A percentile compares a stretch with the other conserved stretches of the same genome.
Conservation (phyloP, 2,888 invertebrate species). For the Drosophila hamatofila region DNA sequence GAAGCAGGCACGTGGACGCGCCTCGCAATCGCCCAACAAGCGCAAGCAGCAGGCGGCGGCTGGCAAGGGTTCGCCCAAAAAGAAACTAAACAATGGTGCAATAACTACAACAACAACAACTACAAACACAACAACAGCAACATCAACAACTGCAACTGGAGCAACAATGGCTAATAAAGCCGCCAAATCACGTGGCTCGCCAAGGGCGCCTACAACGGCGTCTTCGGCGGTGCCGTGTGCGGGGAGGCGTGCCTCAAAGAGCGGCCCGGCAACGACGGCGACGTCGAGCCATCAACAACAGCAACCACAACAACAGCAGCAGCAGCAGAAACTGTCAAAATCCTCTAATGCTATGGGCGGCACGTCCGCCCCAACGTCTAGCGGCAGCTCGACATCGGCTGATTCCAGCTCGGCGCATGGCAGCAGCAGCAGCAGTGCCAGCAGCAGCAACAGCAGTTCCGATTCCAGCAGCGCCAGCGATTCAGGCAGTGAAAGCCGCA, state of each 20-base stretch:
- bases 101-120: slow-evolving; percentile 61
- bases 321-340: slow-evolving; percentile 38
- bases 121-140: slow-evolving; percentile 21
- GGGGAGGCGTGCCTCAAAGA: slow-evolving; percentile 78
- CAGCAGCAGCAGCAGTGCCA: slow-evolving; percentile 66
- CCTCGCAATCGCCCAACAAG: slow-evolving; percentile 80
- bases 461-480: slow-evolving; percentile 44
- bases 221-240: slow-evolving; percentile 55
- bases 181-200: slow-evolving; percentile 60
- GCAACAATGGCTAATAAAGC: slow-evolving; percentile 47
- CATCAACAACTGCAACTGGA: slow-evolving; percentile 29
- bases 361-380: slow-evolving; percentile 79
- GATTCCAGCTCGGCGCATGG: slow-evolving; percentile 81
- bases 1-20: slow-evolving; percentile 60
- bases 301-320: slow-evolving; percentile 13
- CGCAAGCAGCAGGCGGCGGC: slow-evolving; percentile 65
- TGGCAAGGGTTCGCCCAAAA: slow-evolving; percentile 73
- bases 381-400: slow-evolving; percentile 80
- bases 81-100: slow-evolving; percentile 84
- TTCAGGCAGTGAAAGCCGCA: slow-evolving; percentile 26
- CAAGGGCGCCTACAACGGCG: slow-evolving; percentile 46
- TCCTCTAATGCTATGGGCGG: slow-evolving; percentile 41
- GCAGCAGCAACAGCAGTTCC: slow-evolving; percentile 54
- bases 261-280: slow-evolving; percentile 56
- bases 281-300: slow-evolving; percentile 58